A percentile compares a stretch with the other conserved stretches of the same genome.
Conservation (phyloP, 1,140 invertebrate genomes). For the Sitophilus oryzae region DNA sequence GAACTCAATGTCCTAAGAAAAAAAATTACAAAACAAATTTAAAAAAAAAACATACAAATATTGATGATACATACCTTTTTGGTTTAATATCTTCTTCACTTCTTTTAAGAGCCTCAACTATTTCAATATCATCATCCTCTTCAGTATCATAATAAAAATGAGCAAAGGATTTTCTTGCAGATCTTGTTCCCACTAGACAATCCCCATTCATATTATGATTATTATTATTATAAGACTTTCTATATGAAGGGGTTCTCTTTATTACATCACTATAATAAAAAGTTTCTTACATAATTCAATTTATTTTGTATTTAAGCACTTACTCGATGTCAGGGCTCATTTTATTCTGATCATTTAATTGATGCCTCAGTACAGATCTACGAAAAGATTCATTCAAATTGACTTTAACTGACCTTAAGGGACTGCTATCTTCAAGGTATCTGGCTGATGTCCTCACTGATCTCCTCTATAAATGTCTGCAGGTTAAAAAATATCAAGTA, state of each 20-base stretch:
- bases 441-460: too few relatives aligned
- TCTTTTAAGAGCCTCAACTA: conserved; percentile 6
- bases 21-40: too few relatives aligned
- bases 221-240: too few relatives aligned
- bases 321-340: background rate
- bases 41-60: too few relatives aligned
- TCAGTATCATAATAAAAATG: background rate
- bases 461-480: background rate
- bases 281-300: too few relatives aligned
- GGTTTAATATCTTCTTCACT: background rate
- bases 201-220: too few relatives aligned
- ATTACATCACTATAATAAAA: background rate
- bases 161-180: conserved; percentile 3
- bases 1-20: background rate
- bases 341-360: conserved; percentile 6
- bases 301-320: too few relatives aligned
- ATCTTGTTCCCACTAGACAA: background rate
- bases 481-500: too few relatives aligned
- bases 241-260: background rate
- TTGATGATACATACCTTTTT: background rate
- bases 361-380: conserved; percentile 4
- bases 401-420: conserved; percentile 2
- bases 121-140: conserved; percentile 5
- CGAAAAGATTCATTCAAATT: conserved; percentile 22
- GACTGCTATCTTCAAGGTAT: too few relatives aligned